These are phyloP conservation scores for Zeus faber DNA, from an alignment of 2,113 vertebrate genomes.

Conservation along the genomic window DNA sequence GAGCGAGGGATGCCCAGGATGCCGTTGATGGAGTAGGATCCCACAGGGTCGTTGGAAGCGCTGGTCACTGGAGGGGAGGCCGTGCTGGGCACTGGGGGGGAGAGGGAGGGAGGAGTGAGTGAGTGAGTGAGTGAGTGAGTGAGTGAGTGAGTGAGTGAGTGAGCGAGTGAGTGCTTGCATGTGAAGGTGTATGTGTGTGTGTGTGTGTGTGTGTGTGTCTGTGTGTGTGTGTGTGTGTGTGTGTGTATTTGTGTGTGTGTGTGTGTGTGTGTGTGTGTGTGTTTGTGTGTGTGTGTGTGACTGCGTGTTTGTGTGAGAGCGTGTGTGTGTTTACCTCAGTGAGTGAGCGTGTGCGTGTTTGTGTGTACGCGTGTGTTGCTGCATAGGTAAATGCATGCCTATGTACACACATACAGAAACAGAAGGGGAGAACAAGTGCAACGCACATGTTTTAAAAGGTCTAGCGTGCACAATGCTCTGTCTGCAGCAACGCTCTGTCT, in stretches of 20 bases:
- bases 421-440: background rate
- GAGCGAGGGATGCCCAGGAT: slow-evolving; percentile 99
- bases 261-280: background rate
- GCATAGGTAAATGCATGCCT: background rate
- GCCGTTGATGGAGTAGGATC: slow-evolving; percentile 99
- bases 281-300: background rate
- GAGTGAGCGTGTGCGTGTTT: background rate
- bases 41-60: slow-evolving; percentile 98
- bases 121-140: too few species aligned
- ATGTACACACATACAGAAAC: background rate
- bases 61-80: slow-evolving; percentile 98
- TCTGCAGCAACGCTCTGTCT: slow-evolving; percentile 39
- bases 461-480: background rate
- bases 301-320: background rate
- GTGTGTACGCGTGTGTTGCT: background rate
- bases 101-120: slow-evolving; percentile 49
- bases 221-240: background rate
- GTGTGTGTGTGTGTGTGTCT: background rate
- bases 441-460: background rate
- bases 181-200: too few species aligned
- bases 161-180: too few species aligned
- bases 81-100: slow-evolving; percentile 91
- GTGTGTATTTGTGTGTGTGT: too few species aligned
- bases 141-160: too few species aligned
- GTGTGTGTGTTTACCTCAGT: background rate